Conservation (phyloP, 2,888 invertebrate species). For the Thera obeliscata region DNA sequence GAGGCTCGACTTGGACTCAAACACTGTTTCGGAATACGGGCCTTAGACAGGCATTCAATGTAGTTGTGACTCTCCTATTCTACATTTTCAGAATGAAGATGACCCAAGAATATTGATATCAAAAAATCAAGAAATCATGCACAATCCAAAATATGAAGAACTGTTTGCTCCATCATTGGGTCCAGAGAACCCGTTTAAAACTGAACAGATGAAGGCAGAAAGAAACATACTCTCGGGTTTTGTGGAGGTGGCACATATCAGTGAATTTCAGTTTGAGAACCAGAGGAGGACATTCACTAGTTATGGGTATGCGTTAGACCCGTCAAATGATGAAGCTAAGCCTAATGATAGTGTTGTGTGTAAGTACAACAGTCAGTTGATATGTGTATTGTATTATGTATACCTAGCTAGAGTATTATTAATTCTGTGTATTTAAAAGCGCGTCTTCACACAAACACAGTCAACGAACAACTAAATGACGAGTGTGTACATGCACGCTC, state of each 20-base stretch:
- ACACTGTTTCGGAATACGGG: too few species aligned
- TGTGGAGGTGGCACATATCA: slow-evolving; percentile 97
- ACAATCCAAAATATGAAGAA: slow-evolving; percentile 98
- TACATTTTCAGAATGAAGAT: slow-evolving; percentile 85
- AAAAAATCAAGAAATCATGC: slow-evolving; percentile 92
- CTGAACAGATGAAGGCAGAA: slow-evolving; percentile 93
- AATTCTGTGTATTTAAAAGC: too few species aligned
- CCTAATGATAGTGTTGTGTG: slow-evolving; percentile 81
- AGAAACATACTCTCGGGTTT: slow-evolving; percentile 97
- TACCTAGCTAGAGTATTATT: too few species aligned
- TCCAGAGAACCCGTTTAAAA: slow-evolving; percentile 96
- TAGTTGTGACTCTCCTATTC: background rate
- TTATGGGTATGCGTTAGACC: slow-evolving; percentile 97
- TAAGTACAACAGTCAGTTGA: too few species aligned
- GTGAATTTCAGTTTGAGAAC: slow-evolving; percentile 98
- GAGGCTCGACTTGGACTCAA: too few species aligned
- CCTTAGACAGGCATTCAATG: background rate
- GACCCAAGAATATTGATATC: slow-evolving; percentile 90
- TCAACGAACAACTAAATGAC: too few species aligned
- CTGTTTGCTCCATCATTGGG: slow-evolving; percentile 96
- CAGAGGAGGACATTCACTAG: slow-evolving; percentile 97
- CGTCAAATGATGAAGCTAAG: slow-evolving; percentile 86
- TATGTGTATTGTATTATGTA: too few species aligned
- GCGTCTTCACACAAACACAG: too few species aligned
- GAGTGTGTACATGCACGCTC: too few species aligned